Percentiles rank a stretch among this genome's conserved stretches.
Evolutionary conservation across 2,113 vertebrate species (phyloP).

Genomic region (Cephalopterus ornatus): DNA sequence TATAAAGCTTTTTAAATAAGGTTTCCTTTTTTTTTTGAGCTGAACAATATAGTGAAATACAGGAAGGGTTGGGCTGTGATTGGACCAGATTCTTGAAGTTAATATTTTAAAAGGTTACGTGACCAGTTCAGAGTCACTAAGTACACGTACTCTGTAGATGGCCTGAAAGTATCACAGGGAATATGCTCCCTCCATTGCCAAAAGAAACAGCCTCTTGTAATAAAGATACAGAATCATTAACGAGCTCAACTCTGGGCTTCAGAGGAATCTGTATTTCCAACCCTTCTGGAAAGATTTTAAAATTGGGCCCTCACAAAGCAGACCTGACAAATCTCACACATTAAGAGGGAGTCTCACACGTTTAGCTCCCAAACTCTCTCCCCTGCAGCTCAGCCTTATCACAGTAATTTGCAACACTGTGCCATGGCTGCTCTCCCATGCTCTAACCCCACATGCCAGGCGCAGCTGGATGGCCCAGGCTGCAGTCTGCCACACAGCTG

Average conservation of each 20-base stretch:
- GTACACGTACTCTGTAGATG: background rate
- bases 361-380: background rate
- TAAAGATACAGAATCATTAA: slow-evolving; percentile 42
- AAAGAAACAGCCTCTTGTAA: background rate
- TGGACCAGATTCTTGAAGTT: background rate
- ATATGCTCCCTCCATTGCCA: background rate
- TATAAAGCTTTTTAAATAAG: slow-evolving; percentile 6
- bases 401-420: background rate
- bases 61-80: slow-evolving; percentile 44
- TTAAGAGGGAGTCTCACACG: background rate
- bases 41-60: background rate
- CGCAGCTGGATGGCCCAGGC: background rate
- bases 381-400: background rate
- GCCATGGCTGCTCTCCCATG: background rate
- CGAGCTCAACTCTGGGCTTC: background rate
- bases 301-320: background rate
- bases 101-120: slow-evolving; percentile 3
- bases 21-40: slow-evolving; percentile 28
- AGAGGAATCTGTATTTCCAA: slow-evolving; percentile 15
- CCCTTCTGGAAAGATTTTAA: background rate
- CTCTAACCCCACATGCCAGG: background rate
- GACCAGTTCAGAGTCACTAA: slow-evolving; percentile 9
- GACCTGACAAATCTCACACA: slow-evolving; percentile 18
- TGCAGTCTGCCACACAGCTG: background rate
- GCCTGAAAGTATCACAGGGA: background rate